Evolutionary conservation across 1,140 invertebrate species (phyloP).

Genomic region (Aphelenchoides besseyi): DNA sequence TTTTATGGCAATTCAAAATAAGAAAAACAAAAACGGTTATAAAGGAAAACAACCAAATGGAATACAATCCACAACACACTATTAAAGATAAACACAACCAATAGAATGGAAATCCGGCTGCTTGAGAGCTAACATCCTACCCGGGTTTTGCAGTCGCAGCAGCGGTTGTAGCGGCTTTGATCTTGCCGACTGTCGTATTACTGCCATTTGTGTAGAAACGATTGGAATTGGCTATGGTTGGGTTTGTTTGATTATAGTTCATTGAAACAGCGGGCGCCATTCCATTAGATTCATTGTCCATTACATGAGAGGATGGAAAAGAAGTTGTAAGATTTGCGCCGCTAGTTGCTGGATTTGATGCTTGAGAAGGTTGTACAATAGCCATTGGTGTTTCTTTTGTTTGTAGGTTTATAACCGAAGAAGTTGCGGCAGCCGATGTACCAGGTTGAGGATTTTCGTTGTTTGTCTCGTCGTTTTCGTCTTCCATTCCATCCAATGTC

Average conservation of each 20-base stretch:
- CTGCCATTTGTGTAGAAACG: neutral
- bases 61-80: neutral
- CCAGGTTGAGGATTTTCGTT: neutral
- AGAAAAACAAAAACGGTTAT: neutral
- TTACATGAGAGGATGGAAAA: neutral
- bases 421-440: neutral
- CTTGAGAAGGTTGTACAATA: neutral
- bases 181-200: neutral
- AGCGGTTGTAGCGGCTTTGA: constrained; percentile 11
- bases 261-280: too few species aligned
- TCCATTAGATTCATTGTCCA: neutral
- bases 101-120: neutral
- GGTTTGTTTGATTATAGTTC: too few species aligned
- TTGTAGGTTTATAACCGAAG: neutral
- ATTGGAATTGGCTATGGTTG: neutral
- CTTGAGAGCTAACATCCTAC: neutral
- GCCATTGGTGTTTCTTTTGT: neutral
- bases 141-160: neutral
- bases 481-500: constrained; percentile 10
- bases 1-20: neutral
- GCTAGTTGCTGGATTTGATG: neutral
- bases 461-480: neutral
- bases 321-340: neutral
- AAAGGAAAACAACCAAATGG: neutral
- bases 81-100: neutral